These are phyloP conservation scores for Perizoma flavofasciatum DNA, from an alignment of 2,888 invertebrate species.

Conservation along the genomic window DNA sequence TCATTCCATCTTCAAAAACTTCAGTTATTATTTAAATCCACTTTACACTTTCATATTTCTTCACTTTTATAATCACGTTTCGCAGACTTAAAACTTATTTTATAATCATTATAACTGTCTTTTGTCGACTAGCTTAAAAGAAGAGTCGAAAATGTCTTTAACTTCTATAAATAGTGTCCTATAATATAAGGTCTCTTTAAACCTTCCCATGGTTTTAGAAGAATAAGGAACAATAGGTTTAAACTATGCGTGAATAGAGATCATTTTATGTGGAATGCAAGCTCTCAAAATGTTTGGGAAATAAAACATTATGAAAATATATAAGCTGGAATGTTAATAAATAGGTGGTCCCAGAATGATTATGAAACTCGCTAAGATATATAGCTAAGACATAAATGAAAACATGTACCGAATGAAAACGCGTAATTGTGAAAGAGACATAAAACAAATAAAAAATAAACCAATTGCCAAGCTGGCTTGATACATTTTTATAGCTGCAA, in stretches of 20 bases:
- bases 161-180: slow-evolving; percentile 12
- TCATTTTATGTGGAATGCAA: slow-evolving; percentile 52
- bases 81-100: too few species aligned
- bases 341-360: slow-evolving; percentile 20
- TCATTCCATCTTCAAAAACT: too few species aligned
- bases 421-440: too few species aligned
- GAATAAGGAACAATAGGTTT: slow-evolving; percentile 24
- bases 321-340: slow-evolving; percentile 35
- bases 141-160: slow-evolving; percentile 25
- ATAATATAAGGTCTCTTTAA: slow-evolving; percentile 20
- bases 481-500: too few species aligned
- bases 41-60: slow-evolving; percentile 4
- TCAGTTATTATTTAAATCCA: too few species aligned
- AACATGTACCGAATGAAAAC: too few species aligned
- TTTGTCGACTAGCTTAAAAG: slow-evolving; percentile 1
- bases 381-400: too few species aligned
- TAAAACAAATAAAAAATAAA: too few species aligned
- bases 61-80: slow-evolving; percentile 9
- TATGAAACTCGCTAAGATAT: too few species aligned
- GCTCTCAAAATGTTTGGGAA: background rate
- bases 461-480: too few species aligned
- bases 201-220: slow-evolving; percentile 28
- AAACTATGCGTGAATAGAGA: slow-evolving; percentile 46
- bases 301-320: background rate
- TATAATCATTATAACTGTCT: too few species aligned